Evolutionary conservation across 2,113 vertebrate genomes (phyloP), one percentile per base, ranked within the genome.

Genomic region (Hemichromis elongatus): DNA sequence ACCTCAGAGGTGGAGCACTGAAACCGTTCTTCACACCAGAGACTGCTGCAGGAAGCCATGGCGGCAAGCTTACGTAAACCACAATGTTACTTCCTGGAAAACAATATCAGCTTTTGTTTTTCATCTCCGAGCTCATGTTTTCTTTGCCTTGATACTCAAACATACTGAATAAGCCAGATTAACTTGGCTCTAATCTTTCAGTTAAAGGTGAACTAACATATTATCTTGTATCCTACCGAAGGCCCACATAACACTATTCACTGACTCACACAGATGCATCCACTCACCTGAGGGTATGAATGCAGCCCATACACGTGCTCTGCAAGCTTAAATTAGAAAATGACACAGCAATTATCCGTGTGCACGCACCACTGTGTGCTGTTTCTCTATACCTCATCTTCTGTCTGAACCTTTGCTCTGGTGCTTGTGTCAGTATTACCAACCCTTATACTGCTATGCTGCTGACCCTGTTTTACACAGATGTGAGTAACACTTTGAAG

Each of bases 31-130:
- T 81, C 61, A 56, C 24, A 50, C 19, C 24, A 19, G 53, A 82
- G 45, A 37, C 45, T 26, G 77, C 80, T 50, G 30, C 81, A 86
- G 80, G 75, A 88, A 85, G 66, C 73, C 56, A 26, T 82, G 24
- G 55, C 80, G 68, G 50, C 56, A 61, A n/a, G 55, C 3, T 78
- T 77, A 84, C 24, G 7, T 87, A 82, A 90, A 90, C 81, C 68
- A 78, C 77, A 84, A 26, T 35, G 26, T 75, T 56, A 82, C 55
- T 89, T 89, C 85, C 83, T 84, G 83, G 80, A 87, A 89, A 87
- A 80, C 18, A 50, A 47, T 68, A 33, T 86, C 21, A 6, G 66
- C 50, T 50, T 79, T 84, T 81, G 24, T 89, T 85, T 87, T 66
- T 70, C 45, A 84, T 87, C 73, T 56, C 70, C 52, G 16, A 52